Conservation (phyloP, 2,888 invertebrate genomes). For the Parnassius glacialis region DNA sequence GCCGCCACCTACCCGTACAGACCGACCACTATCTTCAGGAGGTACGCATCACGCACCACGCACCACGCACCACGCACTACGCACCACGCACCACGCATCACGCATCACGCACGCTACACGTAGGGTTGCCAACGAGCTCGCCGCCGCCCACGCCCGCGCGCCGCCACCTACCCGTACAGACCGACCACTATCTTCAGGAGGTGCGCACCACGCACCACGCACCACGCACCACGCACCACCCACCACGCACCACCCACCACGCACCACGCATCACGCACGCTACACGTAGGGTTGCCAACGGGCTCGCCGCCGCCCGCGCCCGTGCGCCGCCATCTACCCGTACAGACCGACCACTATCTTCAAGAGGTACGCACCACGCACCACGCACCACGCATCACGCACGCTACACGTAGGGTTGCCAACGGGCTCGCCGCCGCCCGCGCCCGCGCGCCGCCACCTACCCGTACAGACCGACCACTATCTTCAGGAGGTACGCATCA, state of each 20-base stretch:
- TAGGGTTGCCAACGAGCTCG: constrained; percentile 67
- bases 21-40: constrained; percentile 95
- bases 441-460: constrained; percentile 88
- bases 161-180: constrained; percentile 93
- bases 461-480: constrained; percentile 94
- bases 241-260: too few relatives aligned
- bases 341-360: constrained; percentile 94
- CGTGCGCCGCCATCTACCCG: constrained; percentile 90
- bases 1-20: constrained; percentile 93
- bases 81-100: too few relatives aligned
- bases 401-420: background rate
- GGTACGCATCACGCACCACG: constrained; percentile 53
- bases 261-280: too few relatives aligned
- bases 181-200: constrained; percentile 94
- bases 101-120: too few relatives aligned
- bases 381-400: background rate
- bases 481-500: constrained; percentile 86
- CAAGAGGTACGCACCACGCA: constrained; percentile 82
- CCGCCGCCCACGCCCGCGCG: constrained; percentile 91
- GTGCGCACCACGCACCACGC: constrained; percentile 31
- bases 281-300: constrained; percentile 35
- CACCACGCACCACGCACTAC: too few relatives aligned
- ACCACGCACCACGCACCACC: constrained; percentile 24
- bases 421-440: too few relatives aligned
- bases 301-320: constrained; percentile 89